Conservation (phyloP, 37 sponge, comb jelly and placozoan genomes). For the Diacarnus erythraeanus region DNA sequence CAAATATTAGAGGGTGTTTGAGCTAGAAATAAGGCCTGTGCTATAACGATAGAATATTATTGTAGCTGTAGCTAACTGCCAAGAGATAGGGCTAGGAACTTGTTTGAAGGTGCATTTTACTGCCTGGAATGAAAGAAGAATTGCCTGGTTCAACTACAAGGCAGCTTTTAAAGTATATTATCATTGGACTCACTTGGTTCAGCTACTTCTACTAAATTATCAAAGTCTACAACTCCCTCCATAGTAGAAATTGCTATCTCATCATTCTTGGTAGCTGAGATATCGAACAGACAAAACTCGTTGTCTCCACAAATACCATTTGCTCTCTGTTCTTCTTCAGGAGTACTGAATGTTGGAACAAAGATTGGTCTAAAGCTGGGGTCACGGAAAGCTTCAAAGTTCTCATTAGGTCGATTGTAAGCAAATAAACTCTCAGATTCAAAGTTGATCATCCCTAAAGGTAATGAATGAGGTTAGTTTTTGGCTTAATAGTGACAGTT, state of each 20-base stretch:
- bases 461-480: background rate
- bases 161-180: no score
- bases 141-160: no score
- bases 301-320: slow-evolving; percentile 34
- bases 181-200: slow-evolving; percentile 32
- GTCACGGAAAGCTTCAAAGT: slow-evolving; percentile 22
- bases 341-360: slow-evolving; percentile 26
- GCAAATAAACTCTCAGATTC: slow-evolving; percentile 38
- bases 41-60: no score
- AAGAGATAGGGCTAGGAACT: no score
- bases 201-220: slow-evolving; percentile 36
- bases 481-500: background rate
- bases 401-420: slow-evolving; percentile 21
- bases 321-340: slow-evolving; percentile 38
- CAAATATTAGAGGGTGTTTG: no score
- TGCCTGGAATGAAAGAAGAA: no score
- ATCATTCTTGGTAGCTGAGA: slow-evolving; percentile 45
- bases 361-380: slow-evolving; percentile 44
- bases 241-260: slow-evolving; percentile 50
- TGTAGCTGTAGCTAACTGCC: no score
- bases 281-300: slow-evolving; percentile 49
- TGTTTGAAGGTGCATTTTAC: no score
- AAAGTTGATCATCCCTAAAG: slow-evolving; percentile 38
- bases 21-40: background rate
- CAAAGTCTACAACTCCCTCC: slow-evolving; percentile 16